These are phyloP conservation scores for Corythaixoides concolor DNA, from an alignment of 2,113 vertebrate species.

Conservation along the genomic window DNA sequence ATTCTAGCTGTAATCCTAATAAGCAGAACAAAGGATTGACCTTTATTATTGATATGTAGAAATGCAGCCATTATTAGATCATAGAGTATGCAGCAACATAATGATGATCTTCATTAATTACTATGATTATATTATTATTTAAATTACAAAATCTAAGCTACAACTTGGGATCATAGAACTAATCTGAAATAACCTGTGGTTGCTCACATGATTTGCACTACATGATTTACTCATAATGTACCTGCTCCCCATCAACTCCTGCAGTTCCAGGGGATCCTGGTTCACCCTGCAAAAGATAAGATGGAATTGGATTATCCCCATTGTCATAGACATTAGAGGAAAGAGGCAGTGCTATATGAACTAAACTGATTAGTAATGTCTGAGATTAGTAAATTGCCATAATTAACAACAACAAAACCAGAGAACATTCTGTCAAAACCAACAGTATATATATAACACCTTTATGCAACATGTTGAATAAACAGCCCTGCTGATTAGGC, in stretches of 20 bases:
- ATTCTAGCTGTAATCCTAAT: not conserved
- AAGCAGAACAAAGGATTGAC: not conserved
- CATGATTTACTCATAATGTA: slow-evolving; percentile 45
- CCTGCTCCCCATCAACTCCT: slow-evolving; percentile 92
- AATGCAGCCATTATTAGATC: not conserved
- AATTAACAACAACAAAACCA: not conserved
- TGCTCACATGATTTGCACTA: not conserved
- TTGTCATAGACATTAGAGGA: not conserved
- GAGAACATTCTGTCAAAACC: not conserved
- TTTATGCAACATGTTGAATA: not conserved
- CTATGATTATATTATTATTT: not conserved
- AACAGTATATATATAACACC: not conserved
- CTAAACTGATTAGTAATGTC: not conserved
- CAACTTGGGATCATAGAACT: not conserved
- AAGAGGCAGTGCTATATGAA: not conserved
- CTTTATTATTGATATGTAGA: not conserved
- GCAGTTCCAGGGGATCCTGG: slow-evolving; percentile 87
- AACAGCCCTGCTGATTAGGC: not conserved
- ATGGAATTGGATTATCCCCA: not conserved
- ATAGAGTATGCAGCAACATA: not conserved
- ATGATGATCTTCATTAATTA: not conserved
- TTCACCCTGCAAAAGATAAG: slow-evolving; percentile 85
- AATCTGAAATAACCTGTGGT: not conserved
- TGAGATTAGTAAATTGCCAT: not conserved
- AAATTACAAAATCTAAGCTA: not conserved